phyloP scores from a whole-genome alignment of 2,113 vertebrate species.

The Pyrgilauda ruficollis region DNA sequence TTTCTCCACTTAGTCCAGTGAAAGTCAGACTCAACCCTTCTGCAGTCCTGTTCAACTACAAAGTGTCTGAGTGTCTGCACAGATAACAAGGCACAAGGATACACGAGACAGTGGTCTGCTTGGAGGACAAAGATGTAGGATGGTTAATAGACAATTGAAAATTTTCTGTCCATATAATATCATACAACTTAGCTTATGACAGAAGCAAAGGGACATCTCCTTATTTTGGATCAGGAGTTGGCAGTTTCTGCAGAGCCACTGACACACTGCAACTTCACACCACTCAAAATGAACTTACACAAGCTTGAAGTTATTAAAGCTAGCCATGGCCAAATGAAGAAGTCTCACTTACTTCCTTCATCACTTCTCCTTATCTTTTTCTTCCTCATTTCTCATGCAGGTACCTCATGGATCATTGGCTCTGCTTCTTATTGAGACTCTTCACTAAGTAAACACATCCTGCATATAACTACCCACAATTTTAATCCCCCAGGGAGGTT shows the following conservation, averaged over 20 bases:
- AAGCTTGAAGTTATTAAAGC: neutral
- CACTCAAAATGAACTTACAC: neutral
- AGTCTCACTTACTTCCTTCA: neutral
- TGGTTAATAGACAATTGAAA: neutral
- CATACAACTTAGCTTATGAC: neutral
- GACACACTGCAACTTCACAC: neutral
- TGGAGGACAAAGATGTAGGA: neutral
- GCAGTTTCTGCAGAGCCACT: neutral
- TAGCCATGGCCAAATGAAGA: neutral
- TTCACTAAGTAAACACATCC: neutral
- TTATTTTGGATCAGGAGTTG: neutral
- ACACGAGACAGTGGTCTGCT: neutral
- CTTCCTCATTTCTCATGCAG: neutral
- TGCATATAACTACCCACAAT: neutral
- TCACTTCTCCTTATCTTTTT: neutral
- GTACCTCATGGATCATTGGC: neutral
- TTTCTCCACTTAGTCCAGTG: neutral
- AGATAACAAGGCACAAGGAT: neutral
- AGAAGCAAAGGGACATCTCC: neutral
- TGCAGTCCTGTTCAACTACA: neutral
- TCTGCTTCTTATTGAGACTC: neutral
- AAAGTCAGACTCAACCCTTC: neutral
- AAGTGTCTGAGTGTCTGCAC: neutral
- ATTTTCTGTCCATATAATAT: neutral
- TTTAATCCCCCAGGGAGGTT: neutral